Conservation (phyloP, 1,140 invertebrate genomes). For the Lanistes nyassanus region DNA sequence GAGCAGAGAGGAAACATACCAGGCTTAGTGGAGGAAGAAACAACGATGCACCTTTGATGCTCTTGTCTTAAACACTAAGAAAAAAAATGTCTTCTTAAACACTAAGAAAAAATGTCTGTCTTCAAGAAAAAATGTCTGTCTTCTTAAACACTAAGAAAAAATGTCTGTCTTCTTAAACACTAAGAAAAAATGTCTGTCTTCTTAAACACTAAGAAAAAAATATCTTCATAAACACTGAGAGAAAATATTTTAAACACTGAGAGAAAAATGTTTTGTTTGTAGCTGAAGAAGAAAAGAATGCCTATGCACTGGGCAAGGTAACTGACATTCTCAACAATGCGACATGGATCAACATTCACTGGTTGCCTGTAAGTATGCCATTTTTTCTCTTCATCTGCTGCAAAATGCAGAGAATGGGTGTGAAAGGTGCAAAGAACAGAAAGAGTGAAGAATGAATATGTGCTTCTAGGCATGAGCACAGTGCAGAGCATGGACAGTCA, state of each 20-base stretch:
- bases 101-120: too few species aligned
- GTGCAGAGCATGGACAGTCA: too few species aligned
- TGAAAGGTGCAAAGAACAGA: not conserved
- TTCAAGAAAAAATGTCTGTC: too few species aligned
- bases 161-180: too few species aligned
- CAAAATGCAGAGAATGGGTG: not conserved
- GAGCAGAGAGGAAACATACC: too few species aligned
- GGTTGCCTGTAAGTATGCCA: slow-evolving; percentile 53
- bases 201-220: not conserved
- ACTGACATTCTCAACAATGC: slow-evolving; percentile 58
- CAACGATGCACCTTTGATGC: too few species aligned
- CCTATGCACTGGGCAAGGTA: slow-evolving; percentile 52
- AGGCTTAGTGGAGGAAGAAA: too few species aligned
- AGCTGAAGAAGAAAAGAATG: slow-evolving; percentile 60
- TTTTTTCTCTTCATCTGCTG: not conserved
- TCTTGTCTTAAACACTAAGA: too few species aligned
- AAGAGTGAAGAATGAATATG: not conserved
- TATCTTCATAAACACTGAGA: not conserved
- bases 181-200: too few species aligned
- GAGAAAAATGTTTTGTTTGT: slow-evolving; percentile 9
- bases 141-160: too few species aligned
- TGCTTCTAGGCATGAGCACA: too few species aligned
- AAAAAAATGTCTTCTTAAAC: too few species aligned
- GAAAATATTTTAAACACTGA: not conserved
- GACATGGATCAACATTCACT: slow-evolving; percentile 65